Conservation (phyloP, 2,113 vertebrate species). For the Myotis yumanensis region DNA sequence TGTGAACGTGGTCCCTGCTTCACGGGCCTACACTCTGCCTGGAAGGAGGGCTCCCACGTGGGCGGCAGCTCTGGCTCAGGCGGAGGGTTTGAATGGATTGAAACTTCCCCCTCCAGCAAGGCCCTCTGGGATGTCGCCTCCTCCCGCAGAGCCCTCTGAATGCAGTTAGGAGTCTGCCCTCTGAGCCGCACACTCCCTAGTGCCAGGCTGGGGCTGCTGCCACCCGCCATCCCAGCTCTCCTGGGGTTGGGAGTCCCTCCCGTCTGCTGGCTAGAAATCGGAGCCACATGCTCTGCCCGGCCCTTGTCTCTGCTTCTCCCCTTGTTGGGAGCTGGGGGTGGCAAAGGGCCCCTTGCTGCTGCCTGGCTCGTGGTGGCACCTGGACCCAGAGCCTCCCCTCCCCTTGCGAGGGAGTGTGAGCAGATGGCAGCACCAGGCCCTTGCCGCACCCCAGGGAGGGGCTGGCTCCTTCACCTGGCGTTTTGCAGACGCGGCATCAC, state of each 20-base stretch:
- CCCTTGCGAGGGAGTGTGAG: accelerated
- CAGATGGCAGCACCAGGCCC: not conserved
- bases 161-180: not conserved
- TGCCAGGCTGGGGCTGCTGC: not conserved
- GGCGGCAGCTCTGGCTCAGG: not conserved
- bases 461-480: not conserved
- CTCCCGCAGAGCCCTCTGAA: not conserved
- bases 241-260: no score
- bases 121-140: not conserved
- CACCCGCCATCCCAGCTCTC: not conserved
- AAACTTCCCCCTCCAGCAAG: not conserved
- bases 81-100: not conserved
- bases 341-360: not conserved
- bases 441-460: not conserved
- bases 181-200: not conserved
- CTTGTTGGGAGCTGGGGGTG: not conserved
- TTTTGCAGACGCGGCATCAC: no score
- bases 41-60: not conserved
- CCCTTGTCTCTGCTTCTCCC: not conserved
- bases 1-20: not conserved
- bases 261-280: not conserved
- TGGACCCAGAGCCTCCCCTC: not conserved
- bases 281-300: no score
- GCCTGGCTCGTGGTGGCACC: not conserved
- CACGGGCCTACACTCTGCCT: accelerated